Base-by-base conservation (phyloP, 2,888 invertebrate genomes). In the Ophion ellenae region DNA sequence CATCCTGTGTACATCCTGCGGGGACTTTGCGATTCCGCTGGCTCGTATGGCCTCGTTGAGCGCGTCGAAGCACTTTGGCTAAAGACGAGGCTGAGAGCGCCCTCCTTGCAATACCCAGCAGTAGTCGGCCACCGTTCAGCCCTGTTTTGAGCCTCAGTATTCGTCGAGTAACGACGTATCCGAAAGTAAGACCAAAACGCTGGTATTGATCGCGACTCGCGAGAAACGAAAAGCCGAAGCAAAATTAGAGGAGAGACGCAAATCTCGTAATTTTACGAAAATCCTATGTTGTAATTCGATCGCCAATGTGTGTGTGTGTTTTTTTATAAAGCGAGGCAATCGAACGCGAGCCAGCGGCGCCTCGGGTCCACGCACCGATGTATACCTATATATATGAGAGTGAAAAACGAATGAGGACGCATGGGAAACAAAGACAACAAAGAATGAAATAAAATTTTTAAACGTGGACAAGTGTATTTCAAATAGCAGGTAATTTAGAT, bases 401-500 rank as follows among this genome's bases (percentile, higher is more conserved):
- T 76, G 47, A 75, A 61, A 61, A 70, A 71, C 63, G 69, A 40
- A 69, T 24, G 59, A 69, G 40, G 32, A 77, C 67, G 67, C 77
- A 57, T 53, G 24, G 7, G 69, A 66, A 64, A 69, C 89, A 81
- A 71, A 86, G 70, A 88, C 74, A 75, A 71, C 85, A 89, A 47
- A 73, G 82, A 45, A 67, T 28, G 61, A 73, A 74, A 74, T 74
- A 77, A 67, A 67, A 77, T 57, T 74, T 81, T 81, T 67, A 28
- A 67, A 79, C 70, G 66, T 81, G 53, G 76, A 86, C 83, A 83
- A 90, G 89, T 92, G 89, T 92, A 93, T 91, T 93, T 90, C 91
- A 92, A 90, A 83, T 92, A 91, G 90, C 90, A 88, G 87, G 88
- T 92, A 92, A 92, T 89, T 24, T 94, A 93, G 92, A 93, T 93